A percentile compares a stretch with the other conserved stretches of the same genome.
Evolutionary conservation across 2,797 vertebrate species (phyloP).

Genomic region (Urocyon cinereoargenteus): DNA sequence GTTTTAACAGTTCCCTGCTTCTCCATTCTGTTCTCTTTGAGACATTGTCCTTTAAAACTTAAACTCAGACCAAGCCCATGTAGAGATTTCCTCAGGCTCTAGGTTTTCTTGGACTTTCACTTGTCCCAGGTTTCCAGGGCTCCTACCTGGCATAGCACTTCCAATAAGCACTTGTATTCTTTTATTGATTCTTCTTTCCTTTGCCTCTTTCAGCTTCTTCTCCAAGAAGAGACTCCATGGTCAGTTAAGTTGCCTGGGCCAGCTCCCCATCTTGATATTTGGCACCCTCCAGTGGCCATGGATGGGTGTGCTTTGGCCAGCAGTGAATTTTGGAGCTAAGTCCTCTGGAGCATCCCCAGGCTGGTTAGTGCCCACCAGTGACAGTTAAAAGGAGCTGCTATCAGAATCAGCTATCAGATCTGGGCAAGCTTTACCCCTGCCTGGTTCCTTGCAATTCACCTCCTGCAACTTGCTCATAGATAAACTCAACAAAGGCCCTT

Average conservation of each 20-base stretch:
- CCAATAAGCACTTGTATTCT: not conserved
- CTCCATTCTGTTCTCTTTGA: constrained; percentile 14
- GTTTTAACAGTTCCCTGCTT: not conserved
- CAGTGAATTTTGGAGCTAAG: not conserved
- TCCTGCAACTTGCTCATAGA: not conserved
- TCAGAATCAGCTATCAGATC: not conserved
- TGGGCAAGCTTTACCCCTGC: not conserved
- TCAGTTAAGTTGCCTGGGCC: not conserved
- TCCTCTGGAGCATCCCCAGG: not conserved
- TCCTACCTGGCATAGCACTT: not conserved
- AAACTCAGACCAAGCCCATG: not conserved
- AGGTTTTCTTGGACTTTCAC: not conserved
- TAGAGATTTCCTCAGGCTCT: constrained; percentile 23
- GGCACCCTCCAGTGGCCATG: constrained; percentile 71
- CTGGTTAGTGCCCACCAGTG: constrained; percentile 23
- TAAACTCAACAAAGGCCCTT: constrained; percentile 33
- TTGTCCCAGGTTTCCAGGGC: not conserved
- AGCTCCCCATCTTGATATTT: constrained; percentile 47
- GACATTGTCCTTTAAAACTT: not conserved
- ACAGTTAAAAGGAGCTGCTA: not conserved
- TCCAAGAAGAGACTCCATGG: not conserved
- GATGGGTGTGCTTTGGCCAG: not conserved
- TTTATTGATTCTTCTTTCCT: not conserved
- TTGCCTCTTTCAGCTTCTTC: not conserved
- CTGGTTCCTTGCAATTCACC: not conserved